Evolutionary conservation across 2,888 invertebrate genomes (phyloP).

Genomic region (Thyatira batis): DNA sequence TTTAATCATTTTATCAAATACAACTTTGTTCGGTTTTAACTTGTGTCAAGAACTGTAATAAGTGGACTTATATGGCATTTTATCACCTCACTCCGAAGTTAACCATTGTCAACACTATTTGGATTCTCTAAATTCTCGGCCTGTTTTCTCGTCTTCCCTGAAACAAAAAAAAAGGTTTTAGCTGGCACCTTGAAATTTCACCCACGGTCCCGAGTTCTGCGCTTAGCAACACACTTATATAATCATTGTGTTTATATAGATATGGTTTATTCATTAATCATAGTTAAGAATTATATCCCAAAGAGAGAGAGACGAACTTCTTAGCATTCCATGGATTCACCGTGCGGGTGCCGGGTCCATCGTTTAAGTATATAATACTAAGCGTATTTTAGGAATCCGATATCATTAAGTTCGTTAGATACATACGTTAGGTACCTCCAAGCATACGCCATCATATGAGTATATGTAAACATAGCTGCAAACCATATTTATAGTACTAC

Average conservation of each 20-base stretch:
- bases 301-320: too few species aligned
- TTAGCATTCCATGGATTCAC: too few species aligned
- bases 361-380: too few species aligned
- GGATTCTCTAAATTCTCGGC: constrained; percentile 17
- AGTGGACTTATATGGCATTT: background rate
- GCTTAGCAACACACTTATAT: too few species aligned
- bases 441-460: background rate
- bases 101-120: constrained; percentile 26
- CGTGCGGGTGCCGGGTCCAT: too few species aligned
- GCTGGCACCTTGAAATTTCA: background rate
- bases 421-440: background rate
- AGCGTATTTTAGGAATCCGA: too few species aligned
- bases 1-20: constrained; percentile 51
- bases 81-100: constrained; percentile 37
- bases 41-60: background rate
- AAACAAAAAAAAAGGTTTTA: constrained; percentile 31
- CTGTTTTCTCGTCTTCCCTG: constrained; percentile 27
- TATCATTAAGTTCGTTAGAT: background rate
- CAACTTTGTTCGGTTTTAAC: constrained; percentile 14
- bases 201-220: too few species aligned
- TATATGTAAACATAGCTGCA: background rate
- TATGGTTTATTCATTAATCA: too few species aligned
- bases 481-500: background rate
- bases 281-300: too few species aligned
- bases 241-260: too few species aligned